Percentiles rank a stretch among this genome's conserved stretches.
Evolutionary conservation across 1,140 invertebrate species (phyloP).

Genomic region (Steinernema khuongi): DNA sequence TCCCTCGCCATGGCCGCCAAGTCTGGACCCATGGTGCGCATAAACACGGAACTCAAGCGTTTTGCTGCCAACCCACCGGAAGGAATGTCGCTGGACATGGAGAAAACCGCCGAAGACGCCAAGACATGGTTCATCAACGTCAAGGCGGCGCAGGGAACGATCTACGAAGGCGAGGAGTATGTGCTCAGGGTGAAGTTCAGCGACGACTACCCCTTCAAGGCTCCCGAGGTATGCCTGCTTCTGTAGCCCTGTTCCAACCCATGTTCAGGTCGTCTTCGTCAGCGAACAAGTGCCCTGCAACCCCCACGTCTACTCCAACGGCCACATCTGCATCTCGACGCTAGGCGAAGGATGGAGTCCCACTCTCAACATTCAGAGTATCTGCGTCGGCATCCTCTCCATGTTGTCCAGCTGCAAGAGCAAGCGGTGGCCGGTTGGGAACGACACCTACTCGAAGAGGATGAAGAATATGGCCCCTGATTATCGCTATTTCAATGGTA

Average conservation of each 20-base stretch:
- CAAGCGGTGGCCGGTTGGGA: background rate
- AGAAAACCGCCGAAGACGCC: background rate
- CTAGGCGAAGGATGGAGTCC: background rate
- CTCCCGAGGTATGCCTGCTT: conserved; percentile 73
- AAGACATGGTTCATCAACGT: conserved; percentile 84
- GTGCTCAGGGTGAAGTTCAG: conserved; percentile 91
- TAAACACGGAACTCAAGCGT: background rate
- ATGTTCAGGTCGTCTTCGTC: background rate
- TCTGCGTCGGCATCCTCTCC: background rate
- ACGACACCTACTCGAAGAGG: background rate
- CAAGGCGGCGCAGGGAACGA: conserved; percentile 81
- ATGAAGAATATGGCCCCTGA: background rate
- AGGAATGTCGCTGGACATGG: background rate
- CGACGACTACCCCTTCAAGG: conserved; percentile 93
- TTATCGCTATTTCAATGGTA: background rate
- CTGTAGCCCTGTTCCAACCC: background rate
- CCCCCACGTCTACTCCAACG: background rate
- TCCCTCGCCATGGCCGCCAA: no score
- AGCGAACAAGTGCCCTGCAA: background rate
- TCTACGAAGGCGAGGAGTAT: conserved; percentile 91
- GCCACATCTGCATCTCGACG: background rate
- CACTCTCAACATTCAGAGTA: background rate
- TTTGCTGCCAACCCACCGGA: background rate
- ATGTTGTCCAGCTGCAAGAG: background rate
- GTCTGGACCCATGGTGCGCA: no score